phyloP scores from a whole-genome alignment of 2,797 vertebrate genomes.

The Triplophysa bombifrons region DNA sequence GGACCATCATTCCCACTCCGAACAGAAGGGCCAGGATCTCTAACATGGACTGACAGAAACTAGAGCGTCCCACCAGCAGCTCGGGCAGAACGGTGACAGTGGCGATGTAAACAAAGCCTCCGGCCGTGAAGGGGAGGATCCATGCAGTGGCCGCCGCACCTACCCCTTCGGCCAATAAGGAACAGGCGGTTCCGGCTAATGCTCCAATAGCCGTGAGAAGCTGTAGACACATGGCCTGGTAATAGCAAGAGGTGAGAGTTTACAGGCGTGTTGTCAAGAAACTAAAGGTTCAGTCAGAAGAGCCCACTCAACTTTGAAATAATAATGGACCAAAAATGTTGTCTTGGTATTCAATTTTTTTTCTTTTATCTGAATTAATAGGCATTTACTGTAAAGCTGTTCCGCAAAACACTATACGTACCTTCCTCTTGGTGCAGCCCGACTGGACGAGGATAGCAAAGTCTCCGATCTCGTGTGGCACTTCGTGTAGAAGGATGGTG shows the following conservation, averaged over 20 bases:
- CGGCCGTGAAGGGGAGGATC: slow-evolving; percentile 88
- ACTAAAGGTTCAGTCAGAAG: neutral
- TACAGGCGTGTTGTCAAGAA: neutral
- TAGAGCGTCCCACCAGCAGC: slow-evolving; percentile 83
- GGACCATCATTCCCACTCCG: slow-evolving; percentile 90
- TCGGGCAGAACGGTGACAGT: slow-evolving; percentile 90
- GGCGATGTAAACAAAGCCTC: slow-evolving; percentile 91
- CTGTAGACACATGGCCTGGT: slow-evolving; percentile 90
- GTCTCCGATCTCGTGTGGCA: slow-evolving; percentile 92
- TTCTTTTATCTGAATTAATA: too few relatives aligned
- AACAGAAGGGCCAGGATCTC: slow-evolving; percentile 86
- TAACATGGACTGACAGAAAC: slow-evolving; percentile 83
- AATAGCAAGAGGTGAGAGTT: neutral
- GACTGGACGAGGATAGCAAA: slow-evolving; percentile 93
- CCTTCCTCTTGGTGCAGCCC: slow-evolving; percentile 91
- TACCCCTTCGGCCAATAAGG: slow-evolving; percentile 86
- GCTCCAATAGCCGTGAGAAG: slow-evolving; percentile 88
- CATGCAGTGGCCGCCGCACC: slow-evolving; percentile 84
- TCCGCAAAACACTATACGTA: slow-evolving; percentile 41
- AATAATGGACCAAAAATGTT: neutral
- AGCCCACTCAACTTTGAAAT: too few relatives aligned
- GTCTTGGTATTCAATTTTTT: neutral
- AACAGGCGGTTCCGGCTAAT: slow-evolving; percentile 86
- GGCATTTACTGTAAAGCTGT: too few relatives aligned
- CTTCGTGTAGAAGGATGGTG: slow-evolving; percentile 91